Conservation (phyloP, 2,113 vertebrate genomes). For the Butorides virescens region DNA sequence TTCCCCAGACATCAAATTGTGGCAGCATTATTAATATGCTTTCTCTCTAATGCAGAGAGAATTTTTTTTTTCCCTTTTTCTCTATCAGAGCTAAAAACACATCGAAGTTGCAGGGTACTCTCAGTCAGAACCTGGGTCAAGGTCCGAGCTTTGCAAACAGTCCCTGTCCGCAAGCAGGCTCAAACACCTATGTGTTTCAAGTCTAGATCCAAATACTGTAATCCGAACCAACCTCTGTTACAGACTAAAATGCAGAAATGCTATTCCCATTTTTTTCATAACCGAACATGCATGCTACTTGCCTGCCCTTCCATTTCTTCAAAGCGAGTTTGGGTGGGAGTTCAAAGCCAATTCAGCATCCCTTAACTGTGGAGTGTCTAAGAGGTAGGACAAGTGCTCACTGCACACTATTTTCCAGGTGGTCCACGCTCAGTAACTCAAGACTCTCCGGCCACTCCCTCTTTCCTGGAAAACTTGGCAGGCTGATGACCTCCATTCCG, state of each 20-base stretch:
- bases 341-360: background rate
- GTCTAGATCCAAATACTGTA: background rate
- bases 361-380: background rate
- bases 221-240: background rate
- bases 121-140: background rate
- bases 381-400: background rate
- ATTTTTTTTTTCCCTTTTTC: background rate
- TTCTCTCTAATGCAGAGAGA: background rate
- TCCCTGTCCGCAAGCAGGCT: background rate
- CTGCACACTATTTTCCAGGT: constrained; percentile 24
- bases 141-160: background rate
- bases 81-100: background rate
- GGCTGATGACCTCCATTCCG: background rate
- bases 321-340: background rate
- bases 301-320: constrained; percentile 56
- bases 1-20: background rate
- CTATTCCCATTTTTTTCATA: background rate
- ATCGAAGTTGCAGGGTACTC: background rate
- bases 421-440: background rate
- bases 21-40: background rate
- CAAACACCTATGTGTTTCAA: background rate
- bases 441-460: constrained; percentile 31
- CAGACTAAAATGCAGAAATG: background rate
- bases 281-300: constrained; percentile 39
- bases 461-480: constrained; percentile 61